Conservation (phyloP, 2,113 vertebrate species). For the Phylloscopus trochilus region DNA sequence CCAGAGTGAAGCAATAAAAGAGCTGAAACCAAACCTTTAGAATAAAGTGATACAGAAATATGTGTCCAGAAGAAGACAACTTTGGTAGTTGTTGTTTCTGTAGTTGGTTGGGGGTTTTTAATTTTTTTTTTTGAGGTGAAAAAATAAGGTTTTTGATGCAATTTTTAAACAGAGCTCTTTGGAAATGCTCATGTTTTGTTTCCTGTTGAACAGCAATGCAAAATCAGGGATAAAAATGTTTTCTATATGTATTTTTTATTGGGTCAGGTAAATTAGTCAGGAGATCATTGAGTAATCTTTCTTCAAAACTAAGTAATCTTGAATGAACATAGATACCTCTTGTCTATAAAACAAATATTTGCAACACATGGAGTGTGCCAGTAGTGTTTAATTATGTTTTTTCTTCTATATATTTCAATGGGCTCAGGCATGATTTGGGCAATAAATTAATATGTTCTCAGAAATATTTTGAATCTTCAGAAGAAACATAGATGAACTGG, state of each 20-base stretch:
- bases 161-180: neutral
- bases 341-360: neutral
- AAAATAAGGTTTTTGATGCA: neutral
- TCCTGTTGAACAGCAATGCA: neutral
- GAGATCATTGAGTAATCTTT: neutral
- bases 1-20: neutral
- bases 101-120: neutral
- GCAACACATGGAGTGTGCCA: neutral
- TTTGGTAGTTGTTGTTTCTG: neutral
- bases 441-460: neutral
- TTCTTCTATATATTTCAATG: neutral
- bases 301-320: neutral
- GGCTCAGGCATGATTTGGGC: accelerated
- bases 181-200: neutral
- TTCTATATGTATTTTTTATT: neutral
- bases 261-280: neutral
- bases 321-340: neutral
- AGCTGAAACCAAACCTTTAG: neutral
- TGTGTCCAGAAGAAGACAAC: neutral
- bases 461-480: neutral
- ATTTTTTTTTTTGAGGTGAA: neutral
- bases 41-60: neutral
- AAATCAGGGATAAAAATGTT: neutral
- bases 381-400: neutral
- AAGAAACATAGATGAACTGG: neutral